These are phyloP conservation scores for Acipenser transmontanus DNA, from an alignment of 2,797 vertebrate species.

Conservation along the genomic window DNA sequence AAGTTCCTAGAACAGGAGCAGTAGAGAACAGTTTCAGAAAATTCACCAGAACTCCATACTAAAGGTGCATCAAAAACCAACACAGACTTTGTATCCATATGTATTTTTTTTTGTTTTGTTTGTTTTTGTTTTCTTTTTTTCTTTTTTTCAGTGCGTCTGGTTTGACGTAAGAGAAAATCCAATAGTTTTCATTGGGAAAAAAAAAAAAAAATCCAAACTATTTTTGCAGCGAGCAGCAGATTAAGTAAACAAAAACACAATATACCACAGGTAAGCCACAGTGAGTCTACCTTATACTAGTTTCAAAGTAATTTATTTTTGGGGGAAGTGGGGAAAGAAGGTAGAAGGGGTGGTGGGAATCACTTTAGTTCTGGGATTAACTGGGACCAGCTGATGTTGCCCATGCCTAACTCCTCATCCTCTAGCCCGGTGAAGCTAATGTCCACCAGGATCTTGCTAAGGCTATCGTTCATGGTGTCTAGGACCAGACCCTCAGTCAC, in stretches of 20 bases:
- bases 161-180: neutral
- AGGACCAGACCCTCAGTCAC: slow-evolving; percentile 82
- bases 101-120: no score
- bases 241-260: slow-evolving; percentile 8
- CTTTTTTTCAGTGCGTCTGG: no score
- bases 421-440: slow-evolving; percentile 83
- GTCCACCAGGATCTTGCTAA: slow-evolving; percentile 89
- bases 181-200: neutral
- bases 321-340: neutral
- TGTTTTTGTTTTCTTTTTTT: no score
- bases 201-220: neutral
- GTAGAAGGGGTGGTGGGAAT: slow-evolving; percentile 7
- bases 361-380: slow-evolving; percentile 74
- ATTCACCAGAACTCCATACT: no score
- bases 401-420: slow-evolving; percentile 70
- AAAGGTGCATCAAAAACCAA: no score
- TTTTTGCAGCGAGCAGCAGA: slow-evolving; percentile 11
- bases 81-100: no score
- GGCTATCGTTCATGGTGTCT: slow-evolving; percentile 86
- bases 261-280: neutral
- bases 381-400: slow-evolving; percentile 79
- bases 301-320: slow-evolving; percentile 7
- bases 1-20: no score
- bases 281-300: neutral
- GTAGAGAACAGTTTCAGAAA: no score